Base-by-base conservation (phyloP, 2,888 invertebrate genomes). In the Priocnemis perturbator region DNA sequence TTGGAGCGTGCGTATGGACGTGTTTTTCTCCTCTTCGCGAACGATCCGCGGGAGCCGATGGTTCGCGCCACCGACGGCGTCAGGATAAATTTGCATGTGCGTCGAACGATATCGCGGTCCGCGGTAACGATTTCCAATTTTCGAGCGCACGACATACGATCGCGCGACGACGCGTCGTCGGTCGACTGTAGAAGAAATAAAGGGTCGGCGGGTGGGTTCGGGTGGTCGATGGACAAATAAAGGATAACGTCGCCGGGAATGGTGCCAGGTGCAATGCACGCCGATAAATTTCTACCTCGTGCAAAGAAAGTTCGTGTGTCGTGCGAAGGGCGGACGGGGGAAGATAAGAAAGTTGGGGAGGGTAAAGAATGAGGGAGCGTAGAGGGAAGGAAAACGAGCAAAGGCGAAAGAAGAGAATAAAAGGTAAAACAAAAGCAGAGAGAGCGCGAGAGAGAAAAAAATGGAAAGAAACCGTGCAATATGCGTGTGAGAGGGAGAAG, bases 201-300 rank as follows among this genome's bases (percentile, higher is more conserved):
- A 50, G 50, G 50, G 4, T 50, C 47, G 9, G 47, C 2, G 17
- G 50, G n/a, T n/a, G n/a, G n/a, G n/a, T n/a, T n/a, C n/a, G 26
- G 64, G 17, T 47, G 52, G 50, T 64, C 68, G 75, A 67, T 26
- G 75, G 59, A 66, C 71, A 75, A 75, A 75, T 72, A 72, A 72
- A 75, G 76, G 50, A 57, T 57, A 57, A 69, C 66, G 66, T 66
- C 58, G 62, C 58, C 11, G 45, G 55, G 66, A 67, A 60, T 55
- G 60, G 71, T 44, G 57, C 60, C 71, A 71, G 71, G 68, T 68
- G 71, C 65, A 64, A 53, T 57, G 53, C 64, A 67, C 60, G 64
- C 60, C 69, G 72, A 72, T 76, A 64, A 74, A 62, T 61, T 62
- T 62, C 58, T 58, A 5, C 57, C 60, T 59, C 60, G 65, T 60